These are phyloP conservation scores for Tachysurus vachellii DNA, from an alignment of 2,113 vertebrate species.

Conservation along the genomic window DNA sequence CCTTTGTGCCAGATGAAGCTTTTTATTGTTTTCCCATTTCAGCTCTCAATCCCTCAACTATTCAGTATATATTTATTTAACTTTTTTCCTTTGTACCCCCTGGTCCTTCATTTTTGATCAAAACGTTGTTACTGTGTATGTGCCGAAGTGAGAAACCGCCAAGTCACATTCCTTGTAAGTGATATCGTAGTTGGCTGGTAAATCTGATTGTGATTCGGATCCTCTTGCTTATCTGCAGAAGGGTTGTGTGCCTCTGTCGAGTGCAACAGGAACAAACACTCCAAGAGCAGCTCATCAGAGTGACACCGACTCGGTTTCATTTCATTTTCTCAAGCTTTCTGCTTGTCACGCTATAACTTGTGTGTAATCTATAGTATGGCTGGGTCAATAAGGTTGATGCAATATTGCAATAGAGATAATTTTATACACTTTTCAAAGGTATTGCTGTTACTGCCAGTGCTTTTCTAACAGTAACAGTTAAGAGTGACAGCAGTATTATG, in stretches of 20 bases:
- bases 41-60: slow-evolving; percentile 1
- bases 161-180: slow-evolving; percentile 19
- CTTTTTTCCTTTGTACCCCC: neutral
- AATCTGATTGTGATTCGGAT: slow-evolving; percentile 14
- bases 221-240: slow-evolving; percentile 15
- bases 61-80: slow-evolving; percentile 1
- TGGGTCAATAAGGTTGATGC: neutral
- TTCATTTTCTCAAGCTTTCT: slow-evolving; percentile 22
- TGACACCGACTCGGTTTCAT: slow-evolving; percentile 7
- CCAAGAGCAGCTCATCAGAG: slow-evolving; percentile 27
- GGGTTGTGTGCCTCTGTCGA: slow-evolving; percentile 3
- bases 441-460: neutral
- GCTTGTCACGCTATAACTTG: neutral
- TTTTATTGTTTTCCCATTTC: slow-evolving; percentile 30
- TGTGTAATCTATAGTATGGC: neutral
- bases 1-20: slow-evolving; percentile 16
- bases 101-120: neutral
- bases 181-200: slow-evolving; percentile 14
- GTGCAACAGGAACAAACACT: slow-evolving; percentile 31
- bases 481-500: neutral
- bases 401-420: slow-evolving; percentile 1
- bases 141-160: neutral
- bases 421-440: neutral
- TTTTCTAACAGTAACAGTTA: neutral
- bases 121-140: neutral